A percentile compares a stretch with the other conserved stretches of the same genome.
Evolutionary conservation across 1,140 invertebrate genomes (phyloP).

Genomic region (Lordiphosa collinella): DNA sequence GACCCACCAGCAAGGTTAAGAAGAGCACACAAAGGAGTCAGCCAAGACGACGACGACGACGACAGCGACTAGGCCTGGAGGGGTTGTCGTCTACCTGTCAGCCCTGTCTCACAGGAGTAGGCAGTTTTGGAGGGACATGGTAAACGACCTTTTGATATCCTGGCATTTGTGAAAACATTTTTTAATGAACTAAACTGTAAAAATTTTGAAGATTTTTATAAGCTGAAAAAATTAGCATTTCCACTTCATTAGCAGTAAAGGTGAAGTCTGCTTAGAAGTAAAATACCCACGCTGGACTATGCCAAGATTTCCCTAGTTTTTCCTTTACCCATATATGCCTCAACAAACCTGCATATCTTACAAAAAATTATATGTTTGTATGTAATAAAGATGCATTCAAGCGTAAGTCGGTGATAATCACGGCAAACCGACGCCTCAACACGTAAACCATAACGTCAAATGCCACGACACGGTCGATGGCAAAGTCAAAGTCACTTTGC

Average conservation of each 20-base stretch:
- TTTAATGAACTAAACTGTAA: not conserved
- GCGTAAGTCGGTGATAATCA: conserved; percentile 74
- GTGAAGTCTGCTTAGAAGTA: no score
- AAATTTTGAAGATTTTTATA: not conserved
- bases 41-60: conserved; percentile 11
- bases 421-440: conserved; percentile 67
- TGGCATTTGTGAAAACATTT: not conserved
- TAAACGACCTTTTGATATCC: conserved; percentile 2
- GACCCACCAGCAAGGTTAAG: conserved; percentile 37
- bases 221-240: no score
- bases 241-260: not conserved
- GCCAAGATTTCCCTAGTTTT: no score
- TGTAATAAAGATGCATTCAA: conserved; percentile 64
- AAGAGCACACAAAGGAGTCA: conserved; percentile 49
- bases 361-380: conserved; percentile 22
- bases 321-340: not conserved
- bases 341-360: conserved; percentile 3
- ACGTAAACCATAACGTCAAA: conserved; percentile 65
- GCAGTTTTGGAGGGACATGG: not conserved
- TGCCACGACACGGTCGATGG: conserved; percentile 48
- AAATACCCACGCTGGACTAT: no score
- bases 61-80: conserved; percentile 19
- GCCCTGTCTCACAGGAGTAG: not conserved
- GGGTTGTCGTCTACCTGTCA: conserved; percentile 49
- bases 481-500: conserved; percentile 15